phyloP scores from a whole-genome alignment of 2,888 invertebrate genomes.

The Callimorpha dominula region DNA sequence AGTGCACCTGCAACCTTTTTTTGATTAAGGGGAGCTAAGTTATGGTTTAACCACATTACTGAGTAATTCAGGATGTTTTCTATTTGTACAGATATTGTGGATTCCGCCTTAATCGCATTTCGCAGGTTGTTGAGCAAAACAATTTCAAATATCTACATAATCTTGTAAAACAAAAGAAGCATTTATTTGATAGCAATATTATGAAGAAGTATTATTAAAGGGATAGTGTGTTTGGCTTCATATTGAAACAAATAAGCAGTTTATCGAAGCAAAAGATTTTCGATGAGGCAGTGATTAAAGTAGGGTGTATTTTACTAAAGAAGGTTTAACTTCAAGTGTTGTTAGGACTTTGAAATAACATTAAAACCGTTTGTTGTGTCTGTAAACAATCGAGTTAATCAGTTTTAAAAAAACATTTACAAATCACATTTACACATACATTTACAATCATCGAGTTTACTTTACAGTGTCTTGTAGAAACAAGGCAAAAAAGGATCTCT shows the following conservation, averaged over 20 bases:
- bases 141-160: slow-evolving; percentile 55
- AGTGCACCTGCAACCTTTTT: slow-evolving; percentile 1
- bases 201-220: slow-evolving; percentile 10
- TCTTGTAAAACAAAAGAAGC: slow-evolving; percentile 41
- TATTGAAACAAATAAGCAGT: neutral
- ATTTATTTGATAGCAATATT: slow-evolving; percentile 18
- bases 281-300: neutral
- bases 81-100: slow-evolving; percentile 55
- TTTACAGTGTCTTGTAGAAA: neutral
- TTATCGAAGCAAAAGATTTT: neutral
- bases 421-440: too few relatives aligned
- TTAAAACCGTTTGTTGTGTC: neutral
- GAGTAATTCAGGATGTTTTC: slow-evolving; percentile 62
- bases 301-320: neutral
- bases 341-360: neutral
- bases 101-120: slow-evolving; percentile 67
- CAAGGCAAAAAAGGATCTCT: neutral
- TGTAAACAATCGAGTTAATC: neutral
- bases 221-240: slow-evolving; percentile 3
- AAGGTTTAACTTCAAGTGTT: neutral
- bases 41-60: slow-evolving; percentile 59
- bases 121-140: slow-evolving; percentile 62
- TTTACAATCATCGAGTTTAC: too few relatives aligned
- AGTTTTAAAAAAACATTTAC: too few relatives aligned
- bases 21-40: slow-evolving; percentile 32